phyloP scores from a whole-genome alignment of 2,888 invertebrate species.

The Thereva unica region DNA sequence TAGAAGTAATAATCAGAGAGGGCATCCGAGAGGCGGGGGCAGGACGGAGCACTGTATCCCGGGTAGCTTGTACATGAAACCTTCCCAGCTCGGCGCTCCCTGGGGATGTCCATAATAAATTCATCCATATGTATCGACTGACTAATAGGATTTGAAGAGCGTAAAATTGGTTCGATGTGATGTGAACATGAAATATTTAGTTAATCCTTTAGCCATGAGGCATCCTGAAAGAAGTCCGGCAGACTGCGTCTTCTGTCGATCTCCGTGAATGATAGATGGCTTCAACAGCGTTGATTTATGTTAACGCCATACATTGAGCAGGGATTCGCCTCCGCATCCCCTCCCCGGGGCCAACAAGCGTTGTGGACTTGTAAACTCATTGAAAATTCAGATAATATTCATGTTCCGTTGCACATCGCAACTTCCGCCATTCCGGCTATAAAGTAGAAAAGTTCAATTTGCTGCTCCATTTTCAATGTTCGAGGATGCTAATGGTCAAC shows the following conservation, averaged over 20 bases:
- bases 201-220: constrained; percentile 53
- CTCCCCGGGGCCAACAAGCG: no score
- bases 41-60: constrained; percentile 10
- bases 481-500: no score
- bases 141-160: constrained; percentile 60
- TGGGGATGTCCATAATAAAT: constrained; percentile 39
- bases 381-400: no score
- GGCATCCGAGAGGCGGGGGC: not conserved
- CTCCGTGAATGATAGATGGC: constrained; percentile 22
- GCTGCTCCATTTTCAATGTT: no score
- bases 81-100: not conserved
- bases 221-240: constrained; percentile 29
- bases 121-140: constrained; percentile 51
- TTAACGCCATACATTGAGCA: constrained; percentile 9
- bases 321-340: no score
- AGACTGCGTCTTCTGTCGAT: constrained; percentile 27
- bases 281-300: constrained; percentile 33
- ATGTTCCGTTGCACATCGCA: no score
- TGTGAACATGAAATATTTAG: constrained; percentile 60
- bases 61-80: constrained; percentile 1
- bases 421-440: no score
- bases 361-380: no score
- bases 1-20: no score
- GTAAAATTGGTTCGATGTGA: constrained; percentile 60
- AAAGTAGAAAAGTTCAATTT: no score